A percentile compares a stretch with the other conserved stretches of the same genome.
Evolutionary conservation across 2,797 vertebrate species (phyloP).

Genomic region (Gallinago nigripennis): DNA sequence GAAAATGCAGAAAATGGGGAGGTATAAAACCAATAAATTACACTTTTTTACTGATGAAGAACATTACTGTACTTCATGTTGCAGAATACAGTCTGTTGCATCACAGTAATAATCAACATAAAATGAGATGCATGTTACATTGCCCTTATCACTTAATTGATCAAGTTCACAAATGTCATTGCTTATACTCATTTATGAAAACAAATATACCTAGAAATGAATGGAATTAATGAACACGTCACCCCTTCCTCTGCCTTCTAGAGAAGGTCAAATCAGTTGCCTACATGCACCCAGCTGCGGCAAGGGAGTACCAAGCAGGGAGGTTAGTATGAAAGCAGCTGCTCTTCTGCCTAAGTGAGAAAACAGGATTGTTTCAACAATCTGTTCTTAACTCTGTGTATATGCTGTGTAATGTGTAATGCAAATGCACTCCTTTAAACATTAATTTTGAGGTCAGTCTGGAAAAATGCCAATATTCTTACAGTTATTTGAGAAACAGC

Average conservation of each 20-base stretch:
- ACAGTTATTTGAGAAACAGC: background rate
- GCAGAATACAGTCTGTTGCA: slow-evolving; percentile 1
- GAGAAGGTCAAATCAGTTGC: background rate
- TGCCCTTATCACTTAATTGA: slow-evolving; percentile 46
- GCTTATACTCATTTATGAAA: slow-evolving; percentile 49
- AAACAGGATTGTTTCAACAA: background rate
- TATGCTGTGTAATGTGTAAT: background rate
- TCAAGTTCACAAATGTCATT: slow-evolving; percentile 27
- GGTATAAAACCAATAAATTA: background rate
- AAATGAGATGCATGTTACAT: slow-evolving; percentile 52
- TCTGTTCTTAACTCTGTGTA: background rate
- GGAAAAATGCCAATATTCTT: background rate
- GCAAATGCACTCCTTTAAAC: background rate
- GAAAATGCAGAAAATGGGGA: background rate
- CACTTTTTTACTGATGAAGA: background rate
- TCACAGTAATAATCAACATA: slow-evolving; percentile 50
- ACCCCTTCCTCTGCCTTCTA: background rate
- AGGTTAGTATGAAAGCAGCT: background rate
- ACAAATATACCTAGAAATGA: slow-evolving; percentile 57
- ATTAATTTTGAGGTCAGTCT: slow-evolving; percentile 11
- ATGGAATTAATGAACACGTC: slow-evolving; percentile 14
- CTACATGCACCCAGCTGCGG: background rate
- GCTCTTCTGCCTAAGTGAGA: background rate
- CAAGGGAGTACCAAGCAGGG: background rate
- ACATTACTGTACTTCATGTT: slow-evolving; percentile 3